Evolutionary conservation across 2,888 invertebrate species (phyloP), one percentile per base, ranked within the genome.

Genomic region (Anoncus sp.): DNA sequence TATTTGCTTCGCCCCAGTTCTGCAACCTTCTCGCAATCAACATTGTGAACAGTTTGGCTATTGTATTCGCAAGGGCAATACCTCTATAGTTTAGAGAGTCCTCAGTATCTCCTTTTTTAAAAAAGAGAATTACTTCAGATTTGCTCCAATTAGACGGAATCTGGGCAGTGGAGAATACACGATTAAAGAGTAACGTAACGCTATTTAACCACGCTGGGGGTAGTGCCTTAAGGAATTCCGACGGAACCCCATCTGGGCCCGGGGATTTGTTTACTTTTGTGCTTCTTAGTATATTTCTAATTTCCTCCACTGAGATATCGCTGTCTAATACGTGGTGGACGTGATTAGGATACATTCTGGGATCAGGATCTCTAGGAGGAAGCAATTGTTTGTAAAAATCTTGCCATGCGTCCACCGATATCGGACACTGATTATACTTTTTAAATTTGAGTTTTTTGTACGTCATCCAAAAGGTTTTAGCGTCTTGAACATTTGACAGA

Each of bases 31-130:
- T 49, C 2, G 82, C 72, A 22, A 86, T 16, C 0, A 84, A 31
- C 0, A 60, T 27, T 0, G 85, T 85, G 16, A 82, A 72, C 6
- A 87, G 76, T 70, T 87, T 87, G 18, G 83, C 78, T 22, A 85
- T 82, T 0, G 81, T 70, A 51, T 86, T 86, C 24, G 81, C 72
- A 3, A 86, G 45, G 0, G 85, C 79, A 12, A 85, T 85, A 24
- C 84, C 84, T 45, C 83, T 65, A 60, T 86, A 87, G 49, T 84
- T 87, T 0, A 69, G 62, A 0, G 84, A 85, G 53, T 86, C 80
- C 0, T 43, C 20, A n/a, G 35, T 18, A 45, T 83, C 80, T 9
- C 85, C 85, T 69, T 84, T 85, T 67, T 86, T 86, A 45, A 85
- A 70, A 7, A 87, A 51, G 1, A 86, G 59, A 4, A 83, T 71